These are phyloP conservation scores for Empidonax alnorum DNA, from an alignment of 2,113 vertebrate species.

Conservation along the genomic window DNA sequence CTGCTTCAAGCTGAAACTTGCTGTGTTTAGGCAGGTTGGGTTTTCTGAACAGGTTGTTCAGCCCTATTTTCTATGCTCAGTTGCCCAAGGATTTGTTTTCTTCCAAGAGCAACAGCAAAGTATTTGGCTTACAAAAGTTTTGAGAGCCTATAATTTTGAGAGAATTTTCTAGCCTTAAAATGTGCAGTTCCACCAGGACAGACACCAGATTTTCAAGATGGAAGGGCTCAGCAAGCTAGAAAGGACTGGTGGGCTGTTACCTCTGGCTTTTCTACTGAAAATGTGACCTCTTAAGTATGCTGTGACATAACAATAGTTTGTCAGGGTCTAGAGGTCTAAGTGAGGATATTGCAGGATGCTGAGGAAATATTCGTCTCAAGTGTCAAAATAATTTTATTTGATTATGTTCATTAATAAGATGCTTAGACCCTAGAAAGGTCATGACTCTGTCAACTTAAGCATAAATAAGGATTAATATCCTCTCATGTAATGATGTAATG, in stretches of 20 bases:
- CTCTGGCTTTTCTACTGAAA: not conserved
- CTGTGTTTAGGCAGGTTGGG: constrained; percentile 51
- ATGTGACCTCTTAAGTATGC: not conserved
- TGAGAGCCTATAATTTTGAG: not conserved
- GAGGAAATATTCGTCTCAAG: accelerated
- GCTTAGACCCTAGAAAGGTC: not conserved
- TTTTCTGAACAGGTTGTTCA: constrained; percentile 67
- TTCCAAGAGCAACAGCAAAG: constrained; percentile 41
- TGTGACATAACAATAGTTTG: not conserved
- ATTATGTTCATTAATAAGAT: not conserved
- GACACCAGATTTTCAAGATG: not conserved
- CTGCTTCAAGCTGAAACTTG: constrained; percentile 58
- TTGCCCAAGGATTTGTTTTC: constrained; percentile 65
- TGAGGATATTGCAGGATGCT: not conserved
- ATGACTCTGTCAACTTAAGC: not conserved
- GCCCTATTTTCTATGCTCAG: constrained; percentile 55
- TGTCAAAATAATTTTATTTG: not conserved
- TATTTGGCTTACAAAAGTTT: constrained; percentile 13
- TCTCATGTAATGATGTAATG: not conserved
- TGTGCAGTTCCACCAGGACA: not conserved
- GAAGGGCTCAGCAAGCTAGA: not conserved
- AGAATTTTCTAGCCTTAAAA: constrained; percentile 7
- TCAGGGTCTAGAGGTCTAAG: not conserved
- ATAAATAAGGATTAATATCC: not conserved
- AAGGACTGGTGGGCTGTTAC: not conserved